Evolutionary conservation across 64 coral and sea anemone genomes (phyloP), one percentile per base, ranked within the genome.

Genomic region (Stichodactyla helianthus): DNA sequence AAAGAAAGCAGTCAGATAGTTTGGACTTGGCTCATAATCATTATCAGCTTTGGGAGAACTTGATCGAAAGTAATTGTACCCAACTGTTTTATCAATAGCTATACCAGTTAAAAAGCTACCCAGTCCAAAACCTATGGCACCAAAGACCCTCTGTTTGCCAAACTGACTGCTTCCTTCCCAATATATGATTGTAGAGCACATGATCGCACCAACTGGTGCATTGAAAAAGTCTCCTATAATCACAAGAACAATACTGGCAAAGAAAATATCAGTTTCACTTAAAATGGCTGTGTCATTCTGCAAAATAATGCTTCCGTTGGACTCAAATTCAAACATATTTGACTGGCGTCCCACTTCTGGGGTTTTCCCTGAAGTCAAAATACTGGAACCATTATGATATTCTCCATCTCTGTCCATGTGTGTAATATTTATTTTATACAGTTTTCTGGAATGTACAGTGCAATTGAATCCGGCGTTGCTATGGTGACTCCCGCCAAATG

Each of bases 91-190:
- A 71, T 91, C 90, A 55, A 91, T 91, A 50, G 76, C 84, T 28
- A 91, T 55, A 5, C 90, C 90, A 61, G 90, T 85, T 15, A 91
- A 31, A 58, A 82, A 52, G 10, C 84, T 86, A 61, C 85, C 79
- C 13, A 60, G n/a, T 71, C 90, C 90, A 54, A 85, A 91, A 8
- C 90, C 90, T 6, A 87, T 64, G 0, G 90, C 85, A 13, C 90
- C 90, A 78, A 85, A 91, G 4, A 91, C 76, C 17, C 90, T 54
- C 27, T 91, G 90, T 82, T 91, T 91, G 18, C 90, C 90, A 55
- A 84, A 84, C 54, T 57, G 54, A 26, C 83, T 84, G n/a, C 50
- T 84, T 4, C 83, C 83, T 84, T 84, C 83, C 83, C 83, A 84
- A 54, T 84, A 84, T 1, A 84, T 60, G 51, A 84, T 60, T 7